Percentiles rank a stretch among this genome's conserved stretches.
These are phyloP conservation scores for Hyles euphorbiae DNA, from an alignment of 1,140 invertebrate genomes.

Conservation along the genomic window DNA sequence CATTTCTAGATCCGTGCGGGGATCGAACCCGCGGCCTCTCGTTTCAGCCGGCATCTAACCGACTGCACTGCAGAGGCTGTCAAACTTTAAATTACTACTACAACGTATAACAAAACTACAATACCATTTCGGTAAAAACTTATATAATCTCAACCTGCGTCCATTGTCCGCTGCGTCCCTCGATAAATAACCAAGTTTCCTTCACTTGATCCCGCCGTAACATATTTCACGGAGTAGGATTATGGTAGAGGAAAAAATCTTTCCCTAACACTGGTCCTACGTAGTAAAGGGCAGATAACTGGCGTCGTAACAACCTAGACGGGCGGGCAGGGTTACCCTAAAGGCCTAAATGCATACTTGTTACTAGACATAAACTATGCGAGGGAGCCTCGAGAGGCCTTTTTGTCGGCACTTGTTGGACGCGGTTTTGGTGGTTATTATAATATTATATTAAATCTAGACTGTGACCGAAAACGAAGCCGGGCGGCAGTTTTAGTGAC, in stretches of 20 bases:
- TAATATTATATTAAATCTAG: too few relatives aligned
- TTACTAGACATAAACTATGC: too few relatives aligned
- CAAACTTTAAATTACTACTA: too few relatives aligned
- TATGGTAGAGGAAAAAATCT: conserved; percentile 12
- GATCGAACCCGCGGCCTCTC: too few relatives aligned
- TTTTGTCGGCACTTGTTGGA: too few relatives aligned
- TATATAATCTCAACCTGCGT: conserved; percentile 17
- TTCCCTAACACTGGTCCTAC: conserved; percentile 10
- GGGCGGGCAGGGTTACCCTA: conserved; percentile 7
- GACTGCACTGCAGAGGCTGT: too few relatives aligned
- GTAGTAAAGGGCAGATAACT: conserved; percentile 14
- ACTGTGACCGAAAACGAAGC: too few relatives aligned
- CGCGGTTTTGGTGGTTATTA: too few relatives aligned
- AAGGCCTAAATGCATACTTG: conserved; percentile 14
- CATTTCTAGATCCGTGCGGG: too few relatives aligned
- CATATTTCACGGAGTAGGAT: conserved; percentile 24
- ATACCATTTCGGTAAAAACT: conserved; percentile 1
- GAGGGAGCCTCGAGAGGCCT: too few relatives aligned
- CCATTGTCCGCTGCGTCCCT: conserved; percentile 7
- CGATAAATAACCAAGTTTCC: conserved; percentile 23
- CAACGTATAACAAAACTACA: background rate
- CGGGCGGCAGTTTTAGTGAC: too few relatives aligned
- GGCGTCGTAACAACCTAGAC: conserved; percentile 9
- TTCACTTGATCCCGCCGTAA: conserved; percentile 19
- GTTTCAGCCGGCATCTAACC: too few relatives aligned